These are phyloP conservation scores for Phengaris alcon DNA, from an alignment of 2,888 invertebrate species.

Conservation along the genomic window DNA sequence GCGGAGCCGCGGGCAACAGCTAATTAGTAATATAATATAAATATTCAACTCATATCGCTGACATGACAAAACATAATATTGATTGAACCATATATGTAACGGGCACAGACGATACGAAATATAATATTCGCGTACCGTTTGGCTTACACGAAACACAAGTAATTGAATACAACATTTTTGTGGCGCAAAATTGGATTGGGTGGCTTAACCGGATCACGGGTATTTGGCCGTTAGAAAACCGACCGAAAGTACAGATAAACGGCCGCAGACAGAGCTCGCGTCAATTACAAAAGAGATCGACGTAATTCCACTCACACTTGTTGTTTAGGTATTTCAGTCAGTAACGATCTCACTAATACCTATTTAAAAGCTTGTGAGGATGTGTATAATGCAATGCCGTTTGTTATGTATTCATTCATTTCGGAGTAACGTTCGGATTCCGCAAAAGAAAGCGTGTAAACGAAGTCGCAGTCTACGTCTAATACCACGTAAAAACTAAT, in stretches of 20 bases:
- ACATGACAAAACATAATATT: not conserved
- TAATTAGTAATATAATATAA: too few species aligned
- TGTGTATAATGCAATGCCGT: not conserved
- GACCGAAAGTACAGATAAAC: slow-evolving; percentile 28
- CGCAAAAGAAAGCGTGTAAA: not conserved
- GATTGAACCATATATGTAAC: not conserved
- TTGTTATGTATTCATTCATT: too few species aligned
- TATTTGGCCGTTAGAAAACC: slow-evolving; percentile 42
- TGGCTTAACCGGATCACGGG: slow-evolving; percentile 29
- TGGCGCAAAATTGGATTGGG: slow-evolving; percentile 28
- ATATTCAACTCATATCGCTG: too few species aligned
- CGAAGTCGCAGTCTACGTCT: not conserved
- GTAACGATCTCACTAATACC: not conserved
- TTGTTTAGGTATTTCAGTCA: not conserved
- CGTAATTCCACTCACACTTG: not conserved
- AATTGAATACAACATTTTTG: slow-evolving; percentile 21
- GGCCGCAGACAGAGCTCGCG: slow-evolving; percentile 5
- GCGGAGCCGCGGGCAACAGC: too few species aligned
- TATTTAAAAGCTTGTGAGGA: not conserved
- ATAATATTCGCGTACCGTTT: slow-evolving; percentile 17
- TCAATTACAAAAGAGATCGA: slow-evolving; percentile 20
- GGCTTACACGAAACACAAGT: slow-evolving; percentile 21
- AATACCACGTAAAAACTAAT: not conserved
- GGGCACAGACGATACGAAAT: not conserved
- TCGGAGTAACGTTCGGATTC: not conserved